Evolutionary conservation across 2,888 invertebrate species (phyloP).

Genomic region (Cerastoderma edule): DNA sequence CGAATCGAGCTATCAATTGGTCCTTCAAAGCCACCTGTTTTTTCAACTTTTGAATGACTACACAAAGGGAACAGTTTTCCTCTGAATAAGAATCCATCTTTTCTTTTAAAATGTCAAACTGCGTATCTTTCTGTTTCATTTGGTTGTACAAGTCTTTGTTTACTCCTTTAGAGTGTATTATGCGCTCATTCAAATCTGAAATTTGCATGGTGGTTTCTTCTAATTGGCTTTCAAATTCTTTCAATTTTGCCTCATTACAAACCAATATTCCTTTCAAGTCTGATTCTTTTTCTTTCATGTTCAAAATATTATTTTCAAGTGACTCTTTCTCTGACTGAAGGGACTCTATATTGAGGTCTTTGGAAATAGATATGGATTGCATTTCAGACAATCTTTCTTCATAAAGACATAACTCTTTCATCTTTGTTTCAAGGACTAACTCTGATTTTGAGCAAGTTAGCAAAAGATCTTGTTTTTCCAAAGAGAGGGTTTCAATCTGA

Average conservation of each 20-base stretch:
- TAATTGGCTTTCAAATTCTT: slow-evolving; percentile 25
- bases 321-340: slow-evolving; percentile 11
- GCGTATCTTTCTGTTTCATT: slow-evolving; percentile 18
- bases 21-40: slow-evolving; percentile 11
- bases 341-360: not conserved
- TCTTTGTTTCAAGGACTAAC: slow-evolving; percentile 8
- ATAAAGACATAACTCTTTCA: slow-evolving; percentile 6
- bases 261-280: slow-evolving; percentile 10
- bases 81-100: slow-evolving; percentile 20
- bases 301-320: not conserved
- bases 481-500: slow-evolving; percentile 44
- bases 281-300: slow-evolving; percentile 6
- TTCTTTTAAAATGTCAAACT: slow-evolving; percentile 10
- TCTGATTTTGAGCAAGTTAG: slow-evolving; percentile 39
- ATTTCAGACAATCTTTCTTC: slow-evolving; percentile 14
- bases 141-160: slow-evolving; percentile 28
- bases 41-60: slow-evolving; percentile 22
- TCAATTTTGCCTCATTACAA: not conserved
- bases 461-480: slow-evolving; percentile 49
- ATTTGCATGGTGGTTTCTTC: slow-evolving; percentile 17
- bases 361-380: not conserved
- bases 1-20: slow-evolving; percentile 29
- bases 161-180: slow-evolving; percentile 15
- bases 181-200: slow-evolving; percentile 29
- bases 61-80: slow-evolving; percentile 19